Base-by-base conservation (phyloP, 2,888 invertebrate species). In the Conomelus anceps region DNA sequence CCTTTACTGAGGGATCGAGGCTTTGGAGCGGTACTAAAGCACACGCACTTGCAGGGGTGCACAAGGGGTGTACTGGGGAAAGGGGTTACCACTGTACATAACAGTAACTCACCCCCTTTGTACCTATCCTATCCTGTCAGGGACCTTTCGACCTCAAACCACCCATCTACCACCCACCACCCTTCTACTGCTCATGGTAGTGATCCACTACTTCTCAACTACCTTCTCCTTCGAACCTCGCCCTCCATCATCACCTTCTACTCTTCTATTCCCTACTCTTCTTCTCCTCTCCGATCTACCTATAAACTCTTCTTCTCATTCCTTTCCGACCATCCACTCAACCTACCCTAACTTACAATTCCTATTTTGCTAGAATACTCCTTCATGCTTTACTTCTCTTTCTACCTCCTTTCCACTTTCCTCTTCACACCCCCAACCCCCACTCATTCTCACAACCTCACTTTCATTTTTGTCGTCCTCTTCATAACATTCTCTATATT, bases 51-150 rank as follows among this genome's bases (percentile, higher is more conserved):
- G n/a, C n/a, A n/a, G n/a, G n/a, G n/a, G n/a, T n/a, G n/a, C n/a
- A n/a, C n/a, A n/a, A n/a, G n/a, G n/a, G n/a, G n/a, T n/a, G n/a
- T n/a, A n/a, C n/a, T n/a, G n/a, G n/a, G n/a, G n/a, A 85, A 87
- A 86, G 90, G 90, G 88, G 88, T 86, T 89, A 63, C 88, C 89
- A 89, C 88, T 86, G 88, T 41, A 85, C 89, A 86, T 88, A 88
- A 84, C 88, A 87, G 88, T 88, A 63, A 85, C 90, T 88, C 89
- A 34, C 89, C 85, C 90, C 26, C 89, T 24, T 24, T 29, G 34
- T 23, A 85, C 22, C 86, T 23, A 29, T 6, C 85, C 29, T 84
- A 29, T 41, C 84, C 84, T 88, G 22, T 29, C 85, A 63, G 63
- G n/a, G n/a, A 63, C 85, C 34, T 87, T 63, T 87, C 88, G 9